Conservation (phyloP, 2,888 invertebrate species). For the Thecophora atra region DNA sequence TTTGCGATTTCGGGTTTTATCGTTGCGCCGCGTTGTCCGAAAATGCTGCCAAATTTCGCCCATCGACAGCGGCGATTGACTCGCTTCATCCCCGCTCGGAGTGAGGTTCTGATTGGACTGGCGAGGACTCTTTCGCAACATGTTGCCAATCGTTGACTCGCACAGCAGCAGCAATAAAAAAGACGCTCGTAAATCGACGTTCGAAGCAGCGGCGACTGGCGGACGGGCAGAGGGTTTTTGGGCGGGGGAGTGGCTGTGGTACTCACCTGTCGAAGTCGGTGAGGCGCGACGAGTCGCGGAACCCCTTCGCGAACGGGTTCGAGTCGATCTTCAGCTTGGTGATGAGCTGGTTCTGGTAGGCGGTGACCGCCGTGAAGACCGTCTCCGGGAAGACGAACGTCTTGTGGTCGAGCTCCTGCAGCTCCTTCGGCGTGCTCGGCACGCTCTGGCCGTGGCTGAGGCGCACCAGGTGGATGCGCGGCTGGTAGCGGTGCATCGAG, state of each 20-base stretch:
- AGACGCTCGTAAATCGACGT: too few relatives aligned
- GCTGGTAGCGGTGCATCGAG: conserved; percentile 99
- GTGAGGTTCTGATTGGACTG: not conserved
- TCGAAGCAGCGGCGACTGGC: too few relatives aligned
- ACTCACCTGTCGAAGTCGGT: conserved; percentile 89
- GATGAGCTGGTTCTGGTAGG: conserved; percentile 99
- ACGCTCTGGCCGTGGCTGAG: conserved; percentile 83
- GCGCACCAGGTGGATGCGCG: conserved; percentile 94
- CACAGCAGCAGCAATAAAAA: too few relatives aligned
- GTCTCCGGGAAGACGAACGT: conserved; percentile 98
- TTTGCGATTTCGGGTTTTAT: conserved; percentile 22
- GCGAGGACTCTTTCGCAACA: too few relatives aligned
- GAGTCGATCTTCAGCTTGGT: conserved; percentile 99
- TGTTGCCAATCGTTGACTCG: too few relatives aligned
- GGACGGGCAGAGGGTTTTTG: too few relatives aligned
- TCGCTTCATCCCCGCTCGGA: too few relatives aligned
- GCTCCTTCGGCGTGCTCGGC: conserved; percentile 78
- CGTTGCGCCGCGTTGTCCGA: not conserved
- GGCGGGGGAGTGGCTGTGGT: too few relatives aligned
- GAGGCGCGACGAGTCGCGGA: conserved; percentile 94
- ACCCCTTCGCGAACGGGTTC: conserved; percentile 98
- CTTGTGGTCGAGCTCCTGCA: conserved; percentile 92
- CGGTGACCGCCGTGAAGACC: conserved; percentile 98
- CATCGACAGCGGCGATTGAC: too few relatives aligned
- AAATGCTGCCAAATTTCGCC: conserved; percentile 7